These are phyloP conservation scores for Arenaria interpres DNA, from an alignment of 2,113 vertebrate species.

Conservation along the genomic window DNA sequence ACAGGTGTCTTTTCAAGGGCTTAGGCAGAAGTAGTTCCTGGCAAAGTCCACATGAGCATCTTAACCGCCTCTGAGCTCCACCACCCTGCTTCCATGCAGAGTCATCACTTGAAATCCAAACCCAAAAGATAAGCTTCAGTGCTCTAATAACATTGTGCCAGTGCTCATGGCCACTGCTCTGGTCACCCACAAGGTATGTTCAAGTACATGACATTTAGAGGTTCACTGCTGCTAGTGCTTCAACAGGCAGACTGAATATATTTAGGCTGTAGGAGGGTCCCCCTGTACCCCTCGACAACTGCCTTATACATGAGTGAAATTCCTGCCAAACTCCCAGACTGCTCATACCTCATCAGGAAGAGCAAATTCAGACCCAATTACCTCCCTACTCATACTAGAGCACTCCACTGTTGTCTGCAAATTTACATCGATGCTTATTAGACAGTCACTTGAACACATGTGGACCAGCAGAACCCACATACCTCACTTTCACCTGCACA, in stretches of 20 bases:
- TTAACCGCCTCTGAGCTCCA: not conserved
- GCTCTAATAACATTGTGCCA: not conserved
- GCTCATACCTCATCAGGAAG: not conserved
- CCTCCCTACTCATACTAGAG: not conserved
- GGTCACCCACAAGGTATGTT: not conserved
- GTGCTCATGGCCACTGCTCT: not conserved
- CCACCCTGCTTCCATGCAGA: not conserved
- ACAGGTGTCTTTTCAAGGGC: not conserved
- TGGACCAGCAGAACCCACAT: fast-evolving
- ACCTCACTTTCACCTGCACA: not conserved
- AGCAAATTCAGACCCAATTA: not conserved
- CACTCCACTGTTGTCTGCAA: not conserved
- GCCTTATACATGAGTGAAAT: not conserved
- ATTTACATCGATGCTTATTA: not conserved
- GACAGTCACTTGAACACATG: not conserved
- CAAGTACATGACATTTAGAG: not conserved
- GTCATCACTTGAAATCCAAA: not conserved
- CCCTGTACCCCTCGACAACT: fast-evolving
- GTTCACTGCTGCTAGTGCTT: not conserved
- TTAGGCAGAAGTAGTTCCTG: not conserved
- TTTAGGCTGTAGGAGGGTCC: not conserved
- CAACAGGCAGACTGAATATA: not conserved
- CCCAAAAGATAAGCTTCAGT: not conserved
- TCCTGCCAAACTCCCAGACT: not conserved
- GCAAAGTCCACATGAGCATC: not conserved